Base-by-base conservation (phyloP, 2,888 invertebrate genomes). In the Argynnis bischoffii region DNA sequence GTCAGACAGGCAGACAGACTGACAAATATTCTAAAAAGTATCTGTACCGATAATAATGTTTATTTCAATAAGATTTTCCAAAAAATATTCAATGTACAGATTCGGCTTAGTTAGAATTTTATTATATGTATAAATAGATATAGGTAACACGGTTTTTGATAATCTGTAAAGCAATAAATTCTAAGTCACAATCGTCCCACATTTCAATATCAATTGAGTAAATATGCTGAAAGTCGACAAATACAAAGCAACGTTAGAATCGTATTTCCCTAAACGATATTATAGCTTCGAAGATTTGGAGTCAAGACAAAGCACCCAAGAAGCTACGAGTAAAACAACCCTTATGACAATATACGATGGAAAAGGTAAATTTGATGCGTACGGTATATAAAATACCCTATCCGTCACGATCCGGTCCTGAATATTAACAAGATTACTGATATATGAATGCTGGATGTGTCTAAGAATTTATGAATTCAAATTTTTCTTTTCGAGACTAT, bases 361-460 rank as follows among this genome's bases (percentile, higher is more conserved):
- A 16, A 48, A 35, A 57, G 51, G 16, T 54, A 65, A 15, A 53
- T 61, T 16, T 35, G 11, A 31, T 35, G 18, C n/a, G 54, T 59
- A n/a, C 47, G 15, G 48, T 64, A 47, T 55, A 69, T 64, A 61
- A 69, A 69, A 64, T 21, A 66, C 61, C 56, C 65, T n/a, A 71
- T 70, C 51, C 64, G 63, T 70, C 66, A 68, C 63, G 68, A 66
- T 61, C 66, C 69, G 57, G 64, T 54, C 66, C 69, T 70, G 73
- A 74, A 72, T 73, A 70, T 70, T 71, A 74, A 73, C 65, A 55
- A 69, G 57, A 53, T 51, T 26, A 35, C 14, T 5, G 66, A 55
- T 54, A 15, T 70, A 63, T 50, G 1, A 3, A 66, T 31, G 26
- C 70, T 73, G 26, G 73, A 71, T 64, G 55, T 31, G 63, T 15